phyloP scores from a whole-genome alignment of 1,140 invertebrate genomes.

The Sogatella furcifera region DNA sequence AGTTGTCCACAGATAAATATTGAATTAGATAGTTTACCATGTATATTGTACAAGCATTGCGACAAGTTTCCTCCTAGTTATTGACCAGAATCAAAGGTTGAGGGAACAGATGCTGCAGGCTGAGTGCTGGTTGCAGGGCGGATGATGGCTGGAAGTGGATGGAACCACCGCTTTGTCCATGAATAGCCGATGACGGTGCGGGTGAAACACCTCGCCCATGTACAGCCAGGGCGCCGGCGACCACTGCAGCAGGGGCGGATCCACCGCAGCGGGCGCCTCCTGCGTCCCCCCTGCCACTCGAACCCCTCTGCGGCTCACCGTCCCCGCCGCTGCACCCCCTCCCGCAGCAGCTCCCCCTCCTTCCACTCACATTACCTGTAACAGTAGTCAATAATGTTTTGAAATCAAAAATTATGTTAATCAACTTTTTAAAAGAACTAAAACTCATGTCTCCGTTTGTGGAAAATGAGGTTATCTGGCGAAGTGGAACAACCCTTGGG shows the following conservation, averaged over 20 bases:
- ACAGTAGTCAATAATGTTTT: too few species aligned
- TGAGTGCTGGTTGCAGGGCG: slow-evolving; percentile 36
- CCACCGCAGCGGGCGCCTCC: slow-evolving; percentile 10
- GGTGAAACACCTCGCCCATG: slow-evolving; percentile 27
- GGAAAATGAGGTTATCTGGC: too few species aligned
- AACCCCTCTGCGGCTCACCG: slow-evolving; percentile 25
- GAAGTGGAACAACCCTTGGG: too few species aligned
- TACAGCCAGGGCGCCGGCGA: slow-evolving; percentile 28
- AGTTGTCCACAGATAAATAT: too few species aligned
- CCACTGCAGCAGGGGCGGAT: slow-evolving; percentile 18
- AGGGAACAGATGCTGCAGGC: slow-evolving; percentile 41
- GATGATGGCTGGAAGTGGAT: slow-evolving; percentile 3
- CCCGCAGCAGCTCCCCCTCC: slow-evolving; percentile 21
- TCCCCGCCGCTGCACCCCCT: slow-evolving; percentile 23
- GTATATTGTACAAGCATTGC: too few species aligned
- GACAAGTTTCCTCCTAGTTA: too few species aligned
- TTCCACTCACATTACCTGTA: slow-evolving; percentile 34
- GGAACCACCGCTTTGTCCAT: slow-evolving; percentile 22
- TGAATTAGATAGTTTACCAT: too few species aligned
- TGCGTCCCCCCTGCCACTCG: slow-evolving; percentile 20
- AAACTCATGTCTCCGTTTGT: too few species aligned
- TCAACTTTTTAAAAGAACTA: too few species aligned
- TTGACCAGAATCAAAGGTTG: slow-evolving; percentile 32
- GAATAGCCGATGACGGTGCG: slow-evolving; percentile 25
- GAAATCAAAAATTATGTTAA: too few species aligned